Evolutionary conservation across 2,888 invertebrate genomes (phyloP), one percentile per base, ranked within the genome.

Genomic region (Hydrotaea diabolus): DNA sequence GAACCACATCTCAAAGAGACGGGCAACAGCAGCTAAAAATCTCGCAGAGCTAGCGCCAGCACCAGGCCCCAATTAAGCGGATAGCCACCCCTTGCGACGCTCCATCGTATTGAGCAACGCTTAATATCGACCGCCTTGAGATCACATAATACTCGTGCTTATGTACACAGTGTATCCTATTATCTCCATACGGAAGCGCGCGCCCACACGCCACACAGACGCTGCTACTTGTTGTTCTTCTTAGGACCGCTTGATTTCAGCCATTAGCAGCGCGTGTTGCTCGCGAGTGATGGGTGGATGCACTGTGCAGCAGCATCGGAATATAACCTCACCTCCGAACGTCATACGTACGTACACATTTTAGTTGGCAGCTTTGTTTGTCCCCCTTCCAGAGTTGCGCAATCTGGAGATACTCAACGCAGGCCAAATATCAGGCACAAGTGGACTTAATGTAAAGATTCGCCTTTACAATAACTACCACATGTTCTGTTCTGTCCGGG

Each of bases 11-110:
- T 31, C 31, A 2, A 7, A 31, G 7, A 31, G 7, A 31, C 31
- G 31, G 31, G 31, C 31, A 31, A 31, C 31, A 2, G 31, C 2
- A 2, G 7, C 31, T 7, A 7, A 31, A 2, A 31, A n/a, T n/a
- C n/a, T n/a, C n/a, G 23, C 46, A 46, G 1, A 49, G 53, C 76
- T 43, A 11, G 19, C 75, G 31, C 62, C 26, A 66, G 55, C 13
- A 49, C 31, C 31, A 23, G 36, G n/a, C 66, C 66, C 19, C 19
- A 64, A 79, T 72, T 74, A 78, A 85, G 59, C 55, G 72, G 86
- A 81, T 76, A 31, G 62, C 46, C 77, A 77, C 66, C 76, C 77
- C 49, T 80, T 7, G 31, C 31, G 39, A 26, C 57, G 5, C 43
- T 55, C 53, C 9, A 17, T 43, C n/a, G 15, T 1, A 15, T 76